These are phyloP conservation scores for Prunella himalayana DNA, from an alignment of 2,113 vertebrate species.

Conservation along the genomic window DNA sequence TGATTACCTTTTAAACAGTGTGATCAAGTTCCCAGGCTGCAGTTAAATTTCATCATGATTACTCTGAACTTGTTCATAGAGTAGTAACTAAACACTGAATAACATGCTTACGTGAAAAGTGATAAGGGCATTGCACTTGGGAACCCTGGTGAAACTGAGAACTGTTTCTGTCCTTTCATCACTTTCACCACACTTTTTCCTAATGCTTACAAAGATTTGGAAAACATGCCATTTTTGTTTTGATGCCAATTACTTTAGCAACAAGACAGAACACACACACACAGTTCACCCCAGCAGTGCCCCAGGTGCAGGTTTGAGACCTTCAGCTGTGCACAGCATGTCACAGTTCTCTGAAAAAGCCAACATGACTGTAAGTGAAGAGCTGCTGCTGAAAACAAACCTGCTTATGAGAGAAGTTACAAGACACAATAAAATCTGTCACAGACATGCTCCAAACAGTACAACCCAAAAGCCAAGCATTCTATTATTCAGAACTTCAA, in stretches of 20 bases:
- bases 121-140: background rate
- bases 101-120: background rate
- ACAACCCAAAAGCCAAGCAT: constrained; percentile 39
- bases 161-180: background rate
- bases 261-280: background rate
- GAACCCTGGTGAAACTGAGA: background rate
- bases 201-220: background rate
- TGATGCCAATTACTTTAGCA: background rate
- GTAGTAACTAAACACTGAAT: background rate
- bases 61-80: background rate
- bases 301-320: constrained; percentile 9
- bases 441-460: constrained; percentile 34
- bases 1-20: background rate
- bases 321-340: background rate
- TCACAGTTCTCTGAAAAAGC: constrained; percentile 44
- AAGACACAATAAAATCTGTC: background rate
- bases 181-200: background rate
- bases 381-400: constrained; percentile 47
- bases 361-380: background rate
- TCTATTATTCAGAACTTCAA: background rate
- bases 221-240: background rate
- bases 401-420: constrained; percentile 41
- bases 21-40: background rate
- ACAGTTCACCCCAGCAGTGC: background rate
- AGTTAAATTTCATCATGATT: background rate